Conservation (phyloP, 2,797 vertebrate genomes). For the Schizothorax lantsangensis region DNA sequence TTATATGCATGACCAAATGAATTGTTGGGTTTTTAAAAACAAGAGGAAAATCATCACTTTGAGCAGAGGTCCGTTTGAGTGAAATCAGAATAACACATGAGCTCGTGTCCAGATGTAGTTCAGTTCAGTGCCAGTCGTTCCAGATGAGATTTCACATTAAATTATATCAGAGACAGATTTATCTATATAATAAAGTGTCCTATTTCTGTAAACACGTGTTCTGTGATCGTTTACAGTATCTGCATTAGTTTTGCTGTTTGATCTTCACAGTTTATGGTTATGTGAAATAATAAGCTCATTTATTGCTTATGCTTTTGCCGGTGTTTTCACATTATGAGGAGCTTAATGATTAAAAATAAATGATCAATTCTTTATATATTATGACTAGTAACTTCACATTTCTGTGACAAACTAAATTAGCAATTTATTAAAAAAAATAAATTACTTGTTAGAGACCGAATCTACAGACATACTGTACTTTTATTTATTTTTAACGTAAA, state of each 20-base stretch:
- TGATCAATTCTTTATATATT: neutral
- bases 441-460: neutral
- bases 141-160: constrained; percentile 76
- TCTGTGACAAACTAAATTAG: no score
- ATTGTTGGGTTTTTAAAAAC: constrained; percentile 59
- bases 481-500: neutral
- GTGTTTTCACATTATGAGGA: neutral
- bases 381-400: neutral
- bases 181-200: constrained; percentile 84
- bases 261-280: neutral
- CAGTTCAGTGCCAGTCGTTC: constrained; percentile 84
- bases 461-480: neutral
- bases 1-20: constrained; percentile 79
- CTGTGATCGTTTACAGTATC: neutral
- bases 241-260: neutral
- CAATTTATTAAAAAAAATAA: neutral
- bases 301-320: neutral
- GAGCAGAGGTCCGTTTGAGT: constrained; percentile 65
- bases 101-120: constrained; percentile 75
- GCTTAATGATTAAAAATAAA: no score
- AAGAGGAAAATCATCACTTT: constrained; percentile 46
- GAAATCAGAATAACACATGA: constrained; percentile 59
- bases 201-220: constrained; percentile 84
- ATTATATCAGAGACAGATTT: constrained; percentile 76
- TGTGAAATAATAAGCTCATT: neutral